phyloP scores from a whole-genome alignment of 2,888 invertebrate genomes.

The Leptinotarsa peninsularis region DNA sequence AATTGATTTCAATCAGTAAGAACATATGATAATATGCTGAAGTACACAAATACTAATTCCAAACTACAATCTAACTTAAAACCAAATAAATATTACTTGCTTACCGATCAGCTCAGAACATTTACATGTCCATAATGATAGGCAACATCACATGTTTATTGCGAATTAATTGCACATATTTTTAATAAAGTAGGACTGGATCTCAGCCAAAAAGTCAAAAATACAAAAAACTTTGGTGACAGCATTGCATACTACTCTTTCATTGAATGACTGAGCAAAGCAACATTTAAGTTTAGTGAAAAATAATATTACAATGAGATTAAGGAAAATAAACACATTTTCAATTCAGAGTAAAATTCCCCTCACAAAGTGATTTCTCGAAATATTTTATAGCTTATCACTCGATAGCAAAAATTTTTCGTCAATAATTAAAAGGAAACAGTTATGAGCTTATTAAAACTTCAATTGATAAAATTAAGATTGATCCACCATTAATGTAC shows the following conservation, averaged over 20 bases:
- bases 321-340: conserved; percentile 21
- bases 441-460: not conserved
- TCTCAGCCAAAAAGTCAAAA: conserved; percentile 45
- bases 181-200: conserved; percentile 39
- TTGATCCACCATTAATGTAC: not conserved
- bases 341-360: not conserved
- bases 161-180: conserved; percentile 60
- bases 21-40: conserved; percentile 36
- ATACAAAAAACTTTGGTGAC: conserved; percentile 58
- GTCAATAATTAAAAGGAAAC: not conserved
- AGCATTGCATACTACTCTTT: conserved; percentile 58
- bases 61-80: conserved; percentile 33
- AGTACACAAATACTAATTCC: conserved; percentile 37
- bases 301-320: conserved; percentile 41
- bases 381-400: not conserved
- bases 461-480: not conserved
- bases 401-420: not conserved
- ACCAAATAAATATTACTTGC: conserved; percentile 48
- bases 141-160: conserved; percentile 59
- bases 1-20: conserved; percentile 34
- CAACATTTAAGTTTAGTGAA: conserved; percentile 33
- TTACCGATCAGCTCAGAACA: conserved; percentile 37
- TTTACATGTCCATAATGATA: conserved; percentile 33
- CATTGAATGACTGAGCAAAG: conserved; percentile 51
- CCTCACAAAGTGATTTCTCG: not conserved